Percentiles rank a stretch among this genome's conserved stretches.
These are phyloP conservation scores for Ciconia boyciana DNA, from an alignment of 2,113 vertebrate genomes.

Conservation along the genomic window DNA sequence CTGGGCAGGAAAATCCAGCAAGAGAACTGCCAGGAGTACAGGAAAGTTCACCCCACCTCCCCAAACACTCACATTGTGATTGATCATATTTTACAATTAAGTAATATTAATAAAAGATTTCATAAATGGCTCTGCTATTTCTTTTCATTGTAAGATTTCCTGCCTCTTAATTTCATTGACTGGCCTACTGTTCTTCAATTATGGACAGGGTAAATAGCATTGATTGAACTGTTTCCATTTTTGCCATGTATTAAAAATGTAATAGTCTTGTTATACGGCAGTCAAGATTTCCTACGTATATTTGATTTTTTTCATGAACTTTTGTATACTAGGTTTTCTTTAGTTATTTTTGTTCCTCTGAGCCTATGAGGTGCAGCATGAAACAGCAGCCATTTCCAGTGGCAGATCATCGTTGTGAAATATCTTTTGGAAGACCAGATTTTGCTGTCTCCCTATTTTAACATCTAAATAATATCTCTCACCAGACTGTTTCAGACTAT, in stretches of 20 bases:
- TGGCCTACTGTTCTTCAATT: background rate
- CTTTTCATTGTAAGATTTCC: background rate
- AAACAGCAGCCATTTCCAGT: background rate
- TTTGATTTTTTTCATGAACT: background rate
- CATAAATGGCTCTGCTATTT: background rate
- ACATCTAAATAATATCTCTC: background rate
- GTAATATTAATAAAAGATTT: background rate
- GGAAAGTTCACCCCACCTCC: background rate
- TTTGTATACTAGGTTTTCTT: background rate
- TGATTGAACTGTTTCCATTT: background rate
- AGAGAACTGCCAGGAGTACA: background rate
- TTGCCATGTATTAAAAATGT: background rate
- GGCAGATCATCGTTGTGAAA: background rate
- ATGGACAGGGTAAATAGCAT: background rate
- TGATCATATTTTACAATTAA: background rate
- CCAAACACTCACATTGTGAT: background rate
- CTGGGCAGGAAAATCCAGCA: background rate
- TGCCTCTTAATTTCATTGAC: background rate
- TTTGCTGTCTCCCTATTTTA: background rate
- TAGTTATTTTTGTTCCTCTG: background rate
- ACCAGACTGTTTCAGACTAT: background rate
- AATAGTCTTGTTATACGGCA: background rate
- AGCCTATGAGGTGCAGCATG: background rate
- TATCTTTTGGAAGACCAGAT: background rate
- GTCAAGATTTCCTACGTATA: background rate